Conservation (phyloP, 1,140 invertebrate genomes). For the Drosophila eugracilis region DNA sequence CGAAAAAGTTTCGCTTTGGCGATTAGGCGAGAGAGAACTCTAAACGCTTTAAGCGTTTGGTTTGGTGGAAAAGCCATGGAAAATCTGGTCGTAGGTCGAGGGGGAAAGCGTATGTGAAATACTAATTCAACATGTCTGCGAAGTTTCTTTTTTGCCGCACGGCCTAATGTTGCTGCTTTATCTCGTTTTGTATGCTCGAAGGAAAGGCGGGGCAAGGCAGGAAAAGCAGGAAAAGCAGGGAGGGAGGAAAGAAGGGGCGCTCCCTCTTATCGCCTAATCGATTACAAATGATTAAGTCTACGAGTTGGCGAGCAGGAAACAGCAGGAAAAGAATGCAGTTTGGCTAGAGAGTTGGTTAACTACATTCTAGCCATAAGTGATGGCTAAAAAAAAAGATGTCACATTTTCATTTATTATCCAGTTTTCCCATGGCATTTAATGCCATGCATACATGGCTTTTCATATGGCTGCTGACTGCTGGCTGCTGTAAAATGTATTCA, state of each 20-base stretch:
- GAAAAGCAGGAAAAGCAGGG: background rate
- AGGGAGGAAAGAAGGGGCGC: background rate
- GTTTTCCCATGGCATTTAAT: no score
- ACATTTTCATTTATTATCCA: no score
- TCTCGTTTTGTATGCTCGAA: slow-evolving; percentile 14
- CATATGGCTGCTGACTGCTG: slow-evolving; percentile 17
- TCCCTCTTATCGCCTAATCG: slow-evolving; percentile 55
- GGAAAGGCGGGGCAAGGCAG: background rate
- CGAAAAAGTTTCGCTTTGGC: slow-evolving; percentile 72
- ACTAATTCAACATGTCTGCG: slow-evolving; percentile 72
- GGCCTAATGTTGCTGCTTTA: slow-evolving; percentile 1
- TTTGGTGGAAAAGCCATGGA: background rate
- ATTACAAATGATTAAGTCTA: slow-evolving; percentile 71
- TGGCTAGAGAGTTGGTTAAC: no score
- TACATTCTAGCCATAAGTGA: no score
- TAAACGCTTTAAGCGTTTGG: slow-evolving; percentile 65
- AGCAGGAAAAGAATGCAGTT: slow-evolving; percentile 1
- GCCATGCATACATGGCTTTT: slow-evolving; percentile 2
- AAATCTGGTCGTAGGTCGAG: background rate
- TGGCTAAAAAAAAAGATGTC: no score
- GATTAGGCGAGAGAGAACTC: slow-evolving; percentile 67
- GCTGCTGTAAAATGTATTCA: slow-evolving; percentile 67
- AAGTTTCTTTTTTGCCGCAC: slow-evolving; percentile 49
- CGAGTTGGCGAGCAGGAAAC: slow-evolving; percentile 54
- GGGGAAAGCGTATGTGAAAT: slow-evolving; percentile 67